phyloP scores from a whole-genome alignment of 2,888 invertebrate genomes.

The Caenorhabditis doughertyi region DNA sequence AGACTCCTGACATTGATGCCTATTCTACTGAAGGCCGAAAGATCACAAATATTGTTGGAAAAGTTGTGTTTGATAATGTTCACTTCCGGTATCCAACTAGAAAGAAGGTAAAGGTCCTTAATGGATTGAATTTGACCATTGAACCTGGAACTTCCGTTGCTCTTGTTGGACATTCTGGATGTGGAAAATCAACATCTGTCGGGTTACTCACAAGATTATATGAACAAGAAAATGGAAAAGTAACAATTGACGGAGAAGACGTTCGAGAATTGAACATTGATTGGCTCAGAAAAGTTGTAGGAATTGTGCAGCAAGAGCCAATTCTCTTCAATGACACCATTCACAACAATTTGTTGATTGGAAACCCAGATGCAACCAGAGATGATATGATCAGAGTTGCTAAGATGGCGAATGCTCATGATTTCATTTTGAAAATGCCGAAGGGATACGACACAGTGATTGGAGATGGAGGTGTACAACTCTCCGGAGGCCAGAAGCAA shows the following conservation, averaged over 20 bases:
- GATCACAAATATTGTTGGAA: constrained; percentile 67
- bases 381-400: constrained; percentile 65
- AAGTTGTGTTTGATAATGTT: constrained; percentile 74
- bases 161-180: constrained; percentile 87
- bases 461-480: constrained; percentile 69
- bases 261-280: constrained; percentile 64
- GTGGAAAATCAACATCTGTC: constrained; percentile 87
- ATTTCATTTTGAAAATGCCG: constrained; percentile 70
- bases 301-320: constrained; percentile 73
- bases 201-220: constrained; percentile 88
- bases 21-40: constrained; percentile 69
- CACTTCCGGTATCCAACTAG: constrained; percentile 77
- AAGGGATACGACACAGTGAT: constrained; percentile 71
- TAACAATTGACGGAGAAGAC: constrained; percentile 77
- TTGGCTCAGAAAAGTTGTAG: constrained; percentile 61
- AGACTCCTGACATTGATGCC: constrained; percentile 71
- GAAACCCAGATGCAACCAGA: constrained; percentile 60
- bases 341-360: constrained; percentile 66
- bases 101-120: constrained; percentile 76
- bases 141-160: constrained; percentile 83
- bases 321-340: constrained; percentile 68
- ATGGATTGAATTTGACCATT: constrained; percentile 82
- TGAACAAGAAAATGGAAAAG: constrained; percentile 87
- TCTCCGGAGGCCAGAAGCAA: constrained; percentile 72
- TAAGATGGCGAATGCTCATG: constrained; percentile 73